Percentiles rank a stretch among this genome's conserved stretches.
Evolutionary conservation across 2,113 vertebrate species (phyloP).

Genomic region (Noctilio leporinus): DNA sequence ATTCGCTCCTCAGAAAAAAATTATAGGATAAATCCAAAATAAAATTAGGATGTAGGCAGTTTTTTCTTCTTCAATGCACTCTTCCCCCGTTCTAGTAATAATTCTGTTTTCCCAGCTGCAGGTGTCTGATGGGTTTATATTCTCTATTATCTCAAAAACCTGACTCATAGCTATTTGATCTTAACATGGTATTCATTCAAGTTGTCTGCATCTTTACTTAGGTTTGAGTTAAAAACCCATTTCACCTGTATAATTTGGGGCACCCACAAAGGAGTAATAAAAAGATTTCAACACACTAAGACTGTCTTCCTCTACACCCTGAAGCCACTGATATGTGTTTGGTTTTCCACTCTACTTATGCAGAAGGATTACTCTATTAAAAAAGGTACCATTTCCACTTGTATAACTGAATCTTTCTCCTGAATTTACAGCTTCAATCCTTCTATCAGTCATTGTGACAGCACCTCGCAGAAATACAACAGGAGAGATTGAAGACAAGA

Average conservation of each 20-base stretch:
- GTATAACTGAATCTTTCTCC: conserved; percentile 42
- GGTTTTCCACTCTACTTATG: background rate
- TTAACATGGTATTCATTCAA: background rate
- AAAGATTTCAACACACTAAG: background rate
- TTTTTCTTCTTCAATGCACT: background rate
- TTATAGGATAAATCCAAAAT: background rate
- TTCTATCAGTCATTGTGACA: conserved; percentile 60
- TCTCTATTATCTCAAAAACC: background rate
- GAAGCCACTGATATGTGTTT: background rate
- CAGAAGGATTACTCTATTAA: background rate
- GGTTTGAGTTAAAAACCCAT: background rate
- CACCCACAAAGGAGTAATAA: background rate
- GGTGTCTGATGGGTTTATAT: background rate
- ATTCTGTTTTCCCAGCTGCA: background rate
- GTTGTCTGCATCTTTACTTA: background rate
- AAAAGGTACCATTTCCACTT: conserved; percentile 22
- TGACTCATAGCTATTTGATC: background rate
- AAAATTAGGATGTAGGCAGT: background rate
- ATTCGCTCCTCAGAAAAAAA: background rate
- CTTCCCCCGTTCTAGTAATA: background rate
- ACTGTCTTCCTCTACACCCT: background rate
- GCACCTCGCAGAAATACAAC: conserved; percentile 1
- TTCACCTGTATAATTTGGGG: background rate
- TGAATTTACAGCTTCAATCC: conserved; percentile 22
- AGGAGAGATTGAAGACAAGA: conserved; percentile 44